These are phyloP conservation scores for Zenarchopterus dispar DNA, from an alignment of 2,797 vertebrate genomes.

Conservation along the genomic window DNA sequence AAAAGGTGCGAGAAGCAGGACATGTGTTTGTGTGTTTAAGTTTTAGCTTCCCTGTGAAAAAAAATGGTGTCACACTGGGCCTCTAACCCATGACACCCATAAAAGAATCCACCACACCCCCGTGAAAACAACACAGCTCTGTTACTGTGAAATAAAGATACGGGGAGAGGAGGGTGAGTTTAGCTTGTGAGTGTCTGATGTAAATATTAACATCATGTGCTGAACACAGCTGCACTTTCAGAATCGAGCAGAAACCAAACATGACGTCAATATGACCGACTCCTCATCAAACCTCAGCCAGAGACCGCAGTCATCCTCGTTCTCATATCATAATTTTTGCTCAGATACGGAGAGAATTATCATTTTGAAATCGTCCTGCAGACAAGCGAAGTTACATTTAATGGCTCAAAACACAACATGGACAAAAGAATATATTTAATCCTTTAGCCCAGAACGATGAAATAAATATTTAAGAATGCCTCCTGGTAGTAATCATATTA, in stretches of 20 bases:
- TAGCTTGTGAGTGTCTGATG: background rate
- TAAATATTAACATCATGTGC: background rate
- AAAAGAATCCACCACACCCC: slow-evolving; percentile 61
- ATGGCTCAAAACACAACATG: no score
- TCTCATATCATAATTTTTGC: no score
- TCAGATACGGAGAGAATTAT: no score
- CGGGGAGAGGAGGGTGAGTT: no score
- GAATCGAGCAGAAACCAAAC: background rate
- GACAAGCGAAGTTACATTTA: no score
- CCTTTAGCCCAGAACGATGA: no score
- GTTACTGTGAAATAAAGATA: slow-evolving; percentile 9
- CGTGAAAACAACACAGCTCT: slow-evolving; percentile 59
- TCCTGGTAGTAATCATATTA: slow-evolving; percentile 23
- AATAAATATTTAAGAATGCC: slow-evolving; percentile 5
- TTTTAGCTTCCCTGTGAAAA: slow-evolving; percentile 55
- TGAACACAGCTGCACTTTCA: background rate
- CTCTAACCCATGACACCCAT: slow-evolving; percentile 45
- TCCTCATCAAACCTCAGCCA: no score
- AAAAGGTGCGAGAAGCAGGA: background rate
- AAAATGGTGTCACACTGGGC: slow-evolving; percentile 55
- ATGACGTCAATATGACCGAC: no score
- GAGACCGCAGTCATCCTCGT: no score
- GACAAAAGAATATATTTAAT: no score
- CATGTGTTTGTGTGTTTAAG: slow-evolving; percentile 17
- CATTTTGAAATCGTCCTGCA: no score